Evolutionary conservation across 2,797 vertebrate genomes (phyloP).

Genomic region (Echiichthys vipera): DNA sequence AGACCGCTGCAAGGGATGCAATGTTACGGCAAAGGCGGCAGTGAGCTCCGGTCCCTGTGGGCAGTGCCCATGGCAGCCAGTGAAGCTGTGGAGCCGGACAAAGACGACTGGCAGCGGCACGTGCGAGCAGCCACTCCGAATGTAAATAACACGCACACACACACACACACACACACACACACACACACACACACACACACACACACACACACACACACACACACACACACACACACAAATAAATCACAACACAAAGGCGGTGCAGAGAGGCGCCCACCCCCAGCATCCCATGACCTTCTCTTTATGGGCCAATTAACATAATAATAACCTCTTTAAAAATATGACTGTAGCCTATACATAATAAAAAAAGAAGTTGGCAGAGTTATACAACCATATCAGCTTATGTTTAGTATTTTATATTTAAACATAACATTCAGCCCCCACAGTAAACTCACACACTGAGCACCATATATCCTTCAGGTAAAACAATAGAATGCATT

Average conservation of each 20-base stretch:
- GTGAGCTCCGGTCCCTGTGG: conserved; percentile 47
- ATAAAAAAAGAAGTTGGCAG: background rate
- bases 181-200: too few species aligned
- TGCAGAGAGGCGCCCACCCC: conserved; percentile 35
- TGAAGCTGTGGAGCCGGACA: conserved; percentile 63
- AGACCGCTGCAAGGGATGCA: conserved; percentile 36
- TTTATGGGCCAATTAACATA: background rate
- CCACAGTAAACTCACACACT: background rate
- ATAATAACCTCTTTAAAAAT: background rate
- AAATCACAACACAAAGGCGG: conserved; percentile 46
- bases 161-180: conserved; percentile 10
- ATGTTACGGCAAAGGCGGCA: conserved; percentile 26
- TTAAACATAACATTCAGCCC: background rate
- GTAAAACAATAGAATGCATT: background rate
- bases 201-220: too few species aligned
- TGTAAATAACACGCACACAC: conserved; percentile 59
- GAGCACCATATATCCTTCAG: background rate
- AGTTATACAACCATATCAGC: background rate
- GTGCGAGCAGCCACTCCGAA: conserved; percentile 53
- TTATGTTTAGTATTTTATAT: background rate
- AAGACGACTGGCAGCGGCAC: conserved; percentile 64
- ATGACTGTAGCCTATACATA: background rate
- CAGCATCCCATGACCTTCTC: conserved; percentile 18
- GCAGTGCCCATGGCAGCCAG: conserved; percentile 49
- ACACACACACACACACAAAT: too few species aligned